Conservation (phyloP, 2,888 invertebrate genomes). For the Zelleria hepariella region DNA sequence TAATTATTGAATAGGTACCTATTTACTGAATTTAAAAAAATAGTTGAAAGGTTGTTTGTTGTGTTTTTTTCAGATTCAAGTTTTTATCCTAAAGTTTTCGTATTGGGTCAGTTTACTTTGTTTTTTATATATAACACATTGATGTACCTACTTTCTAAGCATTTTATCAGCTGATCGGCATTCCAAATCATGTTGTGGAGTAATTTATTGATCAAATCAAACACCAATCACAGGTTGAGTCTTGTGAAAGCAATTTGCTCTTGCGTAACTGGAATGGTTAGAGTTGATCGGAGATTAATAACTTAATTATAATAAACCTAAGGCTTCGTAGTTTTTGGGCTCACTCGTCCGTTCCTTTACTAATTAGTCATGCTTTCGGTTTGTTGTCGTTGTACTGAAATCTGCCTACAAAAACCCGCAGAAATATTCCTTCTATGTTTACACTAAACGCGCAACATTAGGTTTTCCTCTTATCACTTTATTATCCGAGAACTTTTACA, state of each 20-base stretch:
- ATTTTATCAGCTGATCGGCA: neutral
- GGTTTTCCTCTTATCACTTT: no score
- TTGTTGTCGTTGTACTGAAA: neutral
- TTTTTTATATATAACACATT: constrained; percentile 1
- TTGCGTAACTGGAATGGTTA: constrained; percentile 30
- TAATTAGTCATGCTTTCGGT: constrained; percentile 33
- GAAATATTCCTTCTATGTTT: no score
- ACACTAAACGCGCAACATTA: no score
- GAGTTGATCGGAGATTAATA: constrained; percentile 33
- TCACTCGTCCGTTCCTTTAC: constrained; percentile 20
- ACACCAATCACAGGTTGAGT: neutral
- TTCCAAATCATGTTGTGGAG: neutral
- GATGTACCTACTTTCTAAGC: neutral
- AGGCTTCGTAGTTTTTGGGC: constrained; percentile 23
- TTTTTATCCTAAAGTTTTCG: no score
- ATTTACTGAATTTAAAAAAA: no score
- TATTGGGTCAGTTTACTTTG: neutral
- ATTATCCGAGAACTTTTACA: no score
- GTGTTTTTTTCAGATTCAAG: no score
- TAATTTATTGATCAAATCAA: neutral
- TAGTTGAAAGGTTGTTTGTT: no score
- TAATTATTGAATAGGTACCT: no score
- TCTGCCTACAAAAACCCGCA: no score
- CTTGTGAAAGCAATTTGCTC: constrained; percentile 1
- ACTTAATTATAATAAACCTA: constrained; percentile 27